A percentile compares a stretch with the other conserved stretches of the same genome.
Conservation (phyloP, 2,113 vertebrate genomes). For the Pholis gunnellus region DNA sequence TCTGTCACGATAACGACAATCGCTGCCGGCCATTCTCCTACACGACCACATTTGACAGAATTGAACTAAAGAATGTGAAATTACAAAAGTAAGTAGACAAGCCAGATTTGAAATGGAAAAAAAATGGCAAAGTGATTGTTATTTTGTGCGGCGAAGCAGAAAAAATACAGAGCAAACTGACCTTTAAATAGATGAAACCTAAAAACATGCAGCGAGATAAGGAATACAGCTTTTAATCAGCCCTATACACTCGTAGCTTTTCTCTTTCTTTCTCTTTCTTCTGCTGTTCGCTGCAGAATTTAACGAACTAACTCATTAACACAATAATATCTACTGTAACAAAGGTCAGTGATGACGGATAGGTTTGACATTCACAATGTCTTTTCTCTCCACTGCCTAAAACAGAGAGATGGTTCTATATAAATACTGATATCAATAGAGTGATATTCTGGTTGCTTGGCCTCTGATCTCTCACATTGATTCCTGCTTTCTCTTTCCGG, state of each 20-base stretch:
- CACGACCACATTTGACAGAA: not conserved
- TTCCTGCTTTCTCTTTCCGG: constrained; percentile 1
- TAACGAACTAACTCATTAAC: not conserved
- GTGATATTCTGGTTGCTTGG: not conserved
- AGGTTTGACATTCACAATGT: no score
- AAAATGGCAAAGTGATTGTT: not conserved
- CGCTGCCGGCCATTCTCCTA: not conserved
- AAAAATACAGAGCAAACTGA: not conserved
- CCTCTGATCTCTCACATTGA: constrained; percentile 9
- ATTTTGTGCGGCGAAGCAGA: not conserved
- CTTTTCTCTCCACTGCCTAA: not conserved
- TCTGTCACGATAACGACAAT: no score
- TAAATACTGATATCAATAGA: not conserved
- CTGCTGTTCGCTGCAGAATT: not conserved
- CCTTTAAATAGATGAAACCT: not conserved
- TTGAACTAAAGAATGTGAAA: not conserved
- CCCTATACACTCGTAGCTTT: not conserved
- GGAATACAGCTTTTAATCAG: not conserved
- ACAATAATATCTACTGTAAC: not conserved
- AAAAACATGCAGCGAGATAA: not conserved
- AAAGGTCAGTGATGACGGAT: not conserved
- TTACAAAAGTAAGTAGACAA: not conserved
- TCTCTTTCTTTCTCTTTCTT: not conserved
- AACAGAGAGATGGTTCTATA: not conserved
- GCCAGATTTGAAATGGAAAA: no score